Evolutionary conservation across 2,797 vertebrate species (phyloP).

Genomic region (Arctocebus calabarensis): DNA sequence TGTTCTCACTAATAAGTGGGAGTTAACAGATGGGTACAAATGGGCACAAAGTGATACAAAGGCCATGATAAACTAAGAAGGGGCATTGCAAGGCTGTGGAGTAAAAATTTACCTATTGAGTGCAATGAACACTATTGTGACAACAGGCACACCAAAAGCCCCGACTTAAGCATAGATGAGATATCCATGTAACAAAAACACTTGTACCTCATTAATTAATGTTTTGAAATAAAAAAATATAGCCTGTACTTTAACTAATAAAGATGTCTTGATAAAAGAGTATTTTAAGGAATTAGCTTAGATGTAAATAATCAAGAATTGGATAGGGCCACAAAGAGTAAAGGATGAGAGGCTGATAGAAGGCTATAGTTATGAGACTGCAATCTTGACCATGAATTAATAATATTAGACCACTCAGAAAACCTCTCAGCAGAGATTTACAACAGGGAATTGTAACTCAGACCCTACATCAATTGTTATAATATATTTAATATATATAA

Average conservation of each 20-base stretch:
- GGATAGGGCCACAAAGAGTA: not conserved
- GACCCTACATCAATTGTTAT: not conserved
- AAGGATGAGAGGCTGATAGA: not conserved
- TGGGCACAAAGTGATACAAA: not conserved
- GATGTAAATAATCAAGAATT: not conserved
- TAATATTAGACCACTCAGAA: not conserved
- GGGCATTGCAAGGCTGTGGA: too few species aligned
- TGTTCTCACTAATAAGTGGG: not conserved
- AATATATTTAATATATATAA: too few species aligned
- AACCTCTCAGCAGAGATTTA: slow-evolving; percentile 1
- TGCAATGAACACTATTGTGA: not conserved
- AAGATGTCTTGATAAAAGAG: not conserved
- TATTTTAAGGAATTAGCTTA: slow-evolving; percentile 9
- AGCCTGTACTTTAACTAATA: not conserved
- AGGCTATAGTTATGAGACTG: not conserved
- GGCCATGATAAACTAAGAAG: not conserved
- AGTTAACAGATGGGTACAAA: not conserved
- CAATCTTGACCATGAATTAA: not conserved
- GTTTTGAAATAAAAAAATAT: not conserved
- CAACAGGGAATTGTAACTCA: not conserved
- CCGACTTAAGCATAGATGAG: not conserved
- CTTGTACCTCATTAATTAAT: not conserved
- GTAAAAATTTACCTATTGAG: not conserved
- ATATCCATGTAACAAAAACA: not conserved
- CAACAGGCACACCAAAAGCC: not conserved